These are phyloP conservation scores for Tachina grossa DNA, from an alignment of 2,888 invertebrate species.

Conservation along the genomic window DNA sequence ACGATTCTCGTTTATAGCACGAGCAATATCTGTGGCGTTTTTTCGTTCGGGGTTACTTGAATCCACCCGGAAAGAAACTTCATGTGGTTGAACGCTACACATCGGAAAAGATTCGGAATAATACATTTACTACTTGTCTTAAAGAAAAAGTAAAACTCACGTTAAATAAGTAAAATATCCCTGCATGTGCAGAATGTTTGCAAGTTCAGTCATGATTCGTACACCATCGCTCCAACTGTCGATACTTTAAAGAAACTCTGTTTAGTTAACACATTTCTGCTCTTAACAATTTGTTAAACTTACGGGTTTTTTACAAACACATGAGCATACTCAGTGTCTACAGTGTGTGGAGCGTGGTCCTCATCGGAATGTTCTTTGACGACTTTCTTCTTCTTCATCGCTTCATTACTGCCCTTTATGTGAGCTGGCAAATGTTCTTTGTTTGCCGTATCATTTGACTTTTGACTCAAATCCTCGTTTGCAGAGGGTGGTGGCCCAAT, in stretches of 20 bases:
- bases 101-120: not conserved
- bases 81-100: conserved; percentile 87
- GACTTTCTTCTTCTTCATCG: conserved; percentile 80
- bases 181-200: conserved; percentile 86
- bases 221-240: conserved; percentile 89
- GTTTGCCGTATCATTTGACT: conserved; percentile 71
- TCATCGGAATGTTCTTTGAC: conserved; percentile 82
- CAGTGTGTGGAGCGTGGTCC: conserved; percentile 85
- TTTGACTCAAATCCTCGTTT: conserved; percentile 66
- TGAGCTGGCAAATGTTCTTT: conserved; percentile 82
- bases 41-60: conserved; percentile 82
- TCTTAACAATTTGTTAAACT: conserved; percentile 73
- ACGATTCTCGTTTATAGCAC: conserved; percentile 82
- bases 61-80: conserved; percentile 85
- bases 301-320: conserved; percentile 90
- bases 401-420: conserved; percentile 78
- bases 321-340: conserved; percentile 91
- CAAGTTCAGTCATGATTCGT: conserved; percentile 87
- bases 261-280: not conserved
- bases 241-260: conserved; percentile 80
- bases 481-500: conserved; percentile 81
- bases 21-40: conserved; percentile 82
- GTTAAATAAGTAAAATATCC: conserved; percentile 82
- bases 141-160: conserved; percentile 71
- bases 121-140: not conserved